Percentiles rank a stretch among this genome's conserved stretches.
These are phyloP conservation scores for Brachionus manjavacas DNA, from an alignment of 1,140 invertebrate genomes.

Conservation along the genomic window DNA sequence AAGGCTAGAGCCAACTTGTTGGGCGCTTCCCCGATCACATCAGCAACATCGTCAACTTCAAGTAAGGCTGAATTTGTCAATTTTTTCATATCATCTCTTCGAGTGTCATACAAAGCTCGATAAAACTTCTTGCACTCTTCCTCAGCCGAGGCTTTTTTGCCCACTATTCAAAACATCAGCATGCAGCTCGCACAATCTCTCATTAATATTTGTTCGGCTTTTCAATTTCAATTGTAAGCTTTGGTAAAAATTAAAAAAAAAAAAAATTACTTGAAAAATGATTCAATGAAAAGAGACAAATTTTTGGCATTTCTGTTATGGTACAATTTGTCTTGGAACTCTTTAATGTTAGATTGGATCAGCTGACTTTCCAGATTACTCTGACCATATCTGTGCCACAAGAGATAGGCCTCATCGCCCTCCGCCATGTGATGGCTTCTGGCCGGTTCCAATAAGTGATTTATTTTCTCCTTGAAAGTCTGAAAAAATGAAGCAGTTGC, in stretches of 20 bases:
- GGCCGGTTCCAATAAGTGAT: slow-evolving; percentile 46
- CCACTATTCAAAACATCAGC: slow-evolving; percentile 33
- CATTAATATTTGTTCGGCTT: slow-evolving; percentile 4
- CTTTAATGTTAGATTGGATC: slow-evolving; percentile 1
- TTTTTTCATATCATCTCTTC: neutral
- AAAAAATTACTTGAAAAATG: slow-evolving; percentile 38
- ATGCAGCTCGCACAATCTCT: neutral
- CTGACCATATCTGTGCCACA: slow-evolving; percentile 50
- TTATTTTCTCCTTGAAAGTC: slow-evolving; percentile 71
- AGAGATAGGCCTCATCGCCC: neutral
- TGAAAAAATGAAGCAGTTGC: slow-evolving; percentile 79
- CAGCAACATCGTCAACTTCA: slow-evolving; percentile 35
- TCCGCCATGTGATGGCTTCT: neutral
- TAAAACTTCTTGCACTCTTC: slow-evolving; percentile 12
- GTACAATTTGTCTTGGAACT: neutral
- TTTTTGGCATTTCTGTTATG: slow-evolving; percentile 39
- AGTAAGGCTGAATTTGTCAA: slow-evolving; percentile 39
- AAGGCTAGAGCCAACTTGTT: slow-evolving; percentile 20
- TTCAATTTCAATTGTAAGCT: neutral
- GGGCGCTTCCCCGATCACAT: slow-evolving; percentile 20
- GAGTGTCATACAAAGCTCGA: neutral
- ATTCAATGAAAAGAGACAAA: slow-evolving; percentile 42
- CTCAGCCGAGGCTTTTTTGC: slow-evolving; percentile 25
- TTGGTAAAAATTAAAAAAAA: neutral
- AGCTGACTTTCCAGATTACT: slow-evolving; percentile 1